These are phyloP conservation scores for Drosophila novamexicana DNA, from an alignment of 1,140 invertebrate species.

Conservation along the genomic window DNA sequence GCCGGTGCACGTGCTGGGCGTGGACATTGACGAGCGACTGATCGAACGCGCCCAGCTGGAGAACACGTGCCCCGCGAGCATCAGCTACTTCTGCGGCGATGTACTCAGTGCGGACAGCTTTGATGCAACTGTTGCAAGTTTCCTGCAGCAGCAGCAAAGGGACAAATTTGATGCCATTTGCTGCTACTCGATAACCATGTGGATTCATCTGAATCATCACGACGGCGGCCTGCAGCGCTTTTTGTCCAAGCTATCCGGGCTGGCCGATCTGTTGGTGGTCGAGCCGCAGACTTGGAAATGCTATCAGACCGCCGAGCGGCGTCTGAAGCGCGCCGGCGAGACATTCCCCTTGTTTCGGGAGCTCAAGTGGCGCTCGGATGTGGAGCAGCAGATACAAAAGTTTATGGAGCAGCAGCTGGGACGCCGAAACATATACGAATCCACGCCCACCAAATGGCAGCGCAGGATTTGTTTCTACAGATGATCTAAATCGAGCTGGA, in stretches of 20 bases:
- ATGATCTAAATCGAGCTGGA: constrained; percentile 5
- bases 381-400: constrained; percentile 87
- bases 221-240: constrained; percentile 88
- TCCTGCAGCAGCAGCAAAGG: constrained; percentile 84
- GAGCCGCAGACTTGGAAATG: constrained; percentile 94
- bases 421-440: constrained; percentile 86
- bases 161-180: constrained; percentile 89
- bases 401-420: constrained; percentile 85
- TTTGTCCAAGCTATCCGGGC: constrained; percentile 85
- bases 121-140: constrained; percentile 79
- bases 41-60: constrained; percentile 88
- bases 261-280: constrained; percentile 87
- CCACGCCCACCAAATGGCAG: constrained; percentile 87
- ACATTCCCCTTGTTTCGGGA: constrained; percentile 87
- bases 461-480: constrained; percentile 86
- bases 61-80: constrained; percentile 81
- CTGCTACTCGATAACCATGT: constrained; percentile 94
- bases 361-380: constrained; percentile 87
- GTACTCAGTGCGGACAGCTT: constrained; percentile 86
- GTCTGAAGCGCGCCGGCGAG: constrained; percentile 87
- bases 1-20: constrained; percentile 87
- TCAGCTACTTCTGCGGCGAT: constrained; percentile 87
- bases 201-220: constrained; percentile 93
- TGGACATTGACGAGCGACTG: constrained; percentile 90
- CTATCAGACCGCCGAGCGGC: constrained; percentile 89